phyloP scores from a whole-genome alignment of 2,888 invertebrate species.

The Eupithecia dodoneata region DNA sequence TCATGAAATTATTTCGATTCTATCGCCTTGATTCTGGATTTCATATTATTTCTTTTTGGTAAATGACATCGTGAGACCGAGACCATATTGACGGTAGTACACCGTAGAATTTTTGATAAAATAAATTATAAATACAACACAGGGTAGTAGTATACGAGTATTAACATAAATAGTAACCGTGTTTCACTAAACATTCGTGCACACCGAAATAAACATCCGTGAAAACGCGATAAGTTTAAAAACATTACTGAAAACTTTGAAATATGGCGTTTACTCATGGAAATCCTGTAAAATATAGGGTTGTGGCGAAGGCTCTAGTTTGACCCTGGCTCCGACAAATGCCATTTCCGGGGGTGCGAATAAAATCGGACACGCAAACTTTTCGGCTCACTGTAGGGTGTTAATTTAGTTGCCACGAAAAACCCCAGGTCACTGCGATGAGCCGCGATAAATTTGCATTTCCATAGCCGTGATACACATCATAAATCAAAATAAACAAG shows the following conservation, averaged over 20 bases:
- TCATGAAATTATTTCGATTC: constrained; percentile 10
- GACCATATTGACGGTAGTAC: not conserved
- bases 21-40: not conserved
- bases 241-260: constrained; percentile 34
- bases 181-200: constrained; percentile 13
- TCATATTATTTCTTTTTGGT: constrained; percentile 2
- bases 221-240: constrained; percentile 31
- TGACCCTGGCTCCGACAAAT: constrained; percentile 59
- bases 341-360: constrained; percentile 71
- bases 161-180: not conserved
- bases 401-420: constrained; percentile 65
- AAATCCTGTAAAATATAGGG: constrained; percentile 50
- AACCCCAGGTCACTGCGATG: constrained; percentile 31
- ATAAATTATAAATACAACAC: not conserved
- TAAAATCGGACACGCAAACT: constrained; percentile 68
- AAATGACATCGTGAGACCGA: not conserved
- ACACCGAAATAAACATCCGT: constrained; percentile 17
- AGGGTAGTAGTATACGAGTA: not conserved
- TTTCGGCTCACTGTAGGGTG: constrained; percentile 54
- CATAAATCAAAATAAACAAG: constrained; percentile 41
- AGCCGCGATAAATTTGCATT: constrained; percentile 42
- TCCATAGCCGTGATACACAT: constrained; percentile 34
- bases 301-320: constrained; percentile 44
- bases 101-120: not conserved
- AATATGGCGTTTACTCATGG: constrained; percentile 41